phyloP scores from a whole-genome alignment of 2,888 invertebrate genomes.

The Noctua comes region DNA sequence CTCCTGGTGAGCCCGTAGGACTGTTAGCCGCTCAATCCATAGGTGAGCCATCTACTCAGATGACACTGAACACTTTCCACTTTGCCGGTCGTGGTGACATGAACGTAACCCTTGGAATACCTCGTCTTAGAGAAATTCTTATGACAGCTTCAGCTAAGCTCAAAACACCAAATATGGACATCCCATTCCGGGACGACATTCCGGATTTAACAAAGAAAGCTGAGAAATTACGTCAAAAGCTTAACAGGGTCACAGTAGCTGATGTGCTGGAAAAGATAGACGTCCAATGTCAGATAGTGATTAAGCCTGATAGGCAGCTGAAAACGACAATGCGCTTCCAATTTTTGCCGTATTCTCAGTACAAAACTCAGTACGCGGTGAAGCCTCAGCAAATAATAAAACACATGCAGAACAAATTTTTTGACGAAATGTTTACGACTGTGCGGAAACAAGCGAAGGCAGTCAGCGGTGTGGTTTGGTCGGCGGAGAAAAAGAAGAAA shows the following conservation, averaged over 20 bases:
- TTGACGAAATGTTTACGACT: conserved; percentile 91
- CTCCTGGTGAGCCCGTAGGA: conserved; percentile 99
- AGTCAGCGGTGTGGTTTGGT: conserved; percentile 88
- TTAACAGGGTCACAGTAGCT: conserved; percentile 94
- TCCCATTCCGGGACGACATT: conserved; percentile 93
- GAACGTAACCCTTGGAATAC: conserved; percentile 99
- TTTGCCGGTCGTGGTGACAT: conserved; percentile 99
- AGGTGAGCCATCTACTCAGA: conserved; percentile 99
- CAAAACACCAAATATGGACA: conserved; percentile 98
- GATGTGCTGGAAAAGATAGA: conserved; percentile 94
- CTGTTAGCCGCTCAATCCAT: conserved; percentile 99
- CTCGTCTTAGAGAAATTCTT: conserved; percentile 98
- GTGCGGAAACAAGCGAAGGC: conserved; percentile 91
- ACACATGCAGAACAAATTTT: conserved; percentile 93
- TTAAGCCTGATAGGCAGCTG: conserved; percentile 89
- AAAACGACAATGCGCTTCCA: conserved; percentile 93
- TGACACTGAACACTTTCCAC: conserved; percentile 99
- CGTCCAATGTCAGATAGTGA: conserved; percentile 90
- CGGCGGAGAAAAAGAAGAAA: conserved; percentile 85
- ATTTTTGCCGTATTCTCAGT: conserved; percentile 94
- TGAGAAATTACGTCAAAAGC: conserved; percentile 92
- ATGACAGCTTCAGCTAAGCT: conserved; percentile 98
- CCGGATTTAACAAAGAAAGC: conserved; percentile 89
- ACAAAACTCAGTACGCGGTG: conserved; percentile 93
- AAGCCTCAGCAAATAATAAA: conserved; percentile 93